A percentile compares a stretch with the other conserved stretches of the same genome.
phyloP scores from a whole-genome alignment of 2,113 vertebrate species.

The Uria aalge region DNA sequence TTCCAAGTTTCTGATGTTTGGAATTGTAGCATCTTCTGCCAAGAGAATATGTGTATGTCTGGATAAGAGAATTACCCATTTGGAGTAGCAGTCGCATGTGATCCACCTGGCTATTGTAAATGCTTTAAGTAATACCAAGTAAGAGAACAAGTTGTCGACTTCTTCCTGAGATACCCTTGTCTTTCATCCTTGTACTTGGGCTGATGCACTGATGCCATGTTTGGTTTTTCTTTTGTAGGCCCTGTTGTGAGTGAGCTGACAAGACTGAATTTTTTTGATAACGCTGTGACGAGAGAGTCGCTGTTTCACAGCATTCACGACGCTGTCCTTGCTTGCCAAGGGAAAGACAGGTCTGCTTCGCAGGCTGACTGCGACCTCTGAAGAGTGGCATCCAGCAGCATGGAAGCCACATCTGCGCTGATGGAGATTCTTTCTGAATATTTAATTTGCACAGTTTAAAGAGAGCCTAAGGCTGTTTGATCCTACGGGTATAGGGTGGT shows the following conservation, averaged over 20 bases:
- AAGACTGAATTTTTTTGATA: slow-evolving; percentile 84
- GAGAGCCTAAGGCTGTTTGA: background rate
- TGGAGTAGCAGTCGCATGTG: background rate
- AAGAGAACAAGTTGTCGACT: background rate
- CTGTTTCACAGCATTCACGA: slow-evolving; percentile 90
- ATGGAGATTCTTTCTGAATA: background rate
- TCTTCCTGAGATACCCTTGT: background rate
- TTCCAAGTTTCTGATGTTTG: background rate
- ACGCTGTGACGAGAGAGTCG: slow-evolving; percentile 67
- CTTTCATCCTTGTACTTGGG: background rate
- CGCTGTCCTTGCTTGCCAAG: slow-evolving; percentile 82
- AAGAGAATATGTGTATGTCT: background rate
- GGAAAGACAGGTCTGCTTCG: background rate
- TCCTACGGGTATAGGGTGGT: slow-evolving; percentile 14
- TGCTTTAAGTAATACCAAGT: background rate
- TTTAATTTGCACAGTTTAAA: slow-evolving; percentile 51
- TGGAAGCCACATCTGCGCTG: background rate
- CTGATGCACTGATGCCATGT: background rate
- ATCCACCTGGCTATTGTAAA: background rate
- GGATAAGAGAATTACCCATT: background rate
- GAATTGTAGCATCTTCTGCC: background rate
- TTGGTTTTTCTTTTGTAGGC: slow-evolving; percentile 70
- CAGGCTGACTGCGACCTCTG: background rate
- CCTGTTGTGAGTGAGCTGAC: slow-evolving; percentile 81
- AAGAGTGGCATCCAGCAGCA: background rate